phyloP scores from a whole-genome alignment of 2,113 vertebrate genomes.

The Corydoras maculifer region DNA sequence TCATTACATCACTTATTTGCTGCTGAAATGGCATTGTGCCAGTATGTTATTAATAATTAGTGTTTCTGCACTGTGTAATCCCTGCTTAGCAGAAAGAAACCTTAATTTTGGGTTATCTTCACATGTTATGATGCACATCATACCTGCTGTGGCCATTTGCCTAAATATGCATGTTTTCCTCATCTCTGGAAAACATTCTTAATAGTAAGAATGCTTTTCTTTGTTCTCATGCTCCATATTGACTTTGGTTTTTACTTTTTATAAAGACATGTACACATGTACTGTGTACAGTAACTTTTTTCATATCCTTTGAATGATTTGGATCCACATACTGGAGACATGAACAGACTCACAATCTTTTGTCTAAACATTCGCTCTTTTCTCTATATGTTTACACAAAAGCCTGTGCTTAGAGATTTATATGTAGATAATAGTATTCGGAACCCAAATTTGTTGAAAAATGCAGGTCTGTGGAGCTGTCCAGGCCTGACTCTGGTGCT shows the following conservation, averaged over 20 bases:
- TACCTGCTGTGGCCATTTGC: too few species aligned
- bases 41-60: too few species aligned
- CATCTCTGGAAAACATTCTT: neutral
- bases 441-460: conserved; percentile 37
- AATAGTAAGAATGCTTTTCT: neutral
- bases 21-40: too few species aligned
- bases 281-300: conserved; percentile 9
- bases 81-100: too few species aligned
- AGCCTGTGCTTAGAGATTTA: conserved; percentile 40
- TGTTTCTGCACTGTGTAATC: too few species aligned
- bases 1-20: neutral
- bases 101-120: too few species aligned
- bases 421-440: conserved; percentile 42
- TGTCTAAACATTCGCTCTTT: conserved; percentile 28
- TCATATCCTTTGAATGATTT: conserved; percentile 1
- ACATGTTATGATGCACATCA: too few species aligned
- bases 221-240: neutral
- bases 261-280: neutral
- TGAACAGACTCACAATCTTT: conserved; percentile 17
- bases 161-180: neutral
- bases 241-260: neutral
- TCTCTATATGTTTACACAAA: conserved; percentile 18
- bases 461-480: conserved; percentile 39
- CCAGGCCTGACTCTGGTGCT: conserved; percentile 32
- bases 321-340: conserved; percentile 6